Evolutionary conservation across 2,797 vertebrate genomes (phyloP), one percentile per base, ranked within the genome.

Genomic region (Xiphophorus birchmanni): DNA sequence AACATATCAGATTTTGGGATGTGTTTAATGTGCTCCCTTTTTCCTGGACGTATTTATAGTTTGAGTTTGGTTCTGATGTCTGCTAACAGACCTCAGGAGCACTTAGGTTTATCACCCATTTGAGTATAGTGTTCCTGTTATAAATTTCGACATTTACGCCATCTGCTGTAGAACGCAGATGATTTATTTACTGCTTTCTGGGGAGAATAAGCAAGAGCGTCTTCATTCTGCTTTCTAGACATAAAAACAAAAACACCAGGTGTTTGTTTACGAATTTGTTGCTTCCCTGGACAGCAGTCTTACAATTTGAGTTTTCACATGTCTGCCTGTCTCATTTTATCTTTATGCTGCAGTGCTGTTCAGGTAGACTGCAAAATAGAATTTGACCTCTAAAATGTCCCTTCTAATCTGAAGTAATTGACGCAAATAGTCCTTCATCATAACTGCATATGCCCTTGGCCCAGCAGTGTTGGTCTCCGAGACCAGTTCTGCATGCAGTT

Each of bases 391-490:
- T 74, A 73, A 65, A 76, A 91, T 85, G 90, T 89, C 89, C 84
- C 84, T 90, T 91, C 88, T 88, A 92, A 93, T 91, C 84, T 90
- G 84, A 81, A 56, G 65, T 90, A 90, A 92, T 91, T 90, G 86
- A 89, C 89, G 90, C 75, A 85, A 81, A 87, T 87, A 89, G 86
- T 85, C 89, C 80, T 89, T 89, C 84, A 81, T 87, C 80, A 82
- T 84, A 75, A 80, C 78, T 77, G 71, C 72, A 29, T 26, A 72
- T 88, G 86, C 69, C 88, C 87, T 93, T 90, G 82, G 75, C 73
- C 75, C 80, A 73, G 83, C 76, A 83, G 58, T 44, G 83, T 74
- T 63, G 63, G 69, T 56, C 63, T 80, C 32, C 10, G 9, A 32
- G 18, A 40, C 58, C 37, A 11, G 74, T n/a, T 84, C 74, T 73